These are phyloP conservation scores for Myoxocephalus aenaeus DNA, from an alignment of 2,797 vertebrate species.

Conservation along the genomic window DNA sequence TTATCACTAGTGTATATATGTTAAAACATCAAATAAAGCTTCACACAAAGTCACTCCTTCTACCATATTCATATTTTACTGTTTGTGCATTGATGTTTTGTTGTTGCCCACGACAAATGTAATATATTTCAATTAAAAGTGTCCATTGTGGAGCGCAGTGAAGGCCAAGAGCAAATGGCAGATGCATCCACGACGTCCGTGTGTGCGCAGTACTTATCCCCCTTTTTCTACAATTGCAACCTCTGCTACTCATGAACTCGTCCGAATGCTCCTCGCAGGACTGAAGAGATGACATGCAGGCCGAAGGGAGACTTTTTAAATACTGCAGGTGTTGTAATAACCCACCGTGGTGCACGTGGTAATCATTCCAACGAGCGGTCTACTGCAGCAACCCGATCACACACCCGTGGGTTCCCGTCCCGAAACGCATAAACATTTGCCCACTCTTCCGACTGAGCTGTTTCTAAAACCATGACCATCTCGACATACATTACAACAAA, in stretches of 20 bases:
- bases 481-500: too few species aligned
- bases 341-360: background rate
- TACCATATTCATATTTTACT: background rate
- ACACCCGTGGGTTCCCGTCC: slow-evolving; percentile 3
- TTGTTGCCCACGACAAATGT: background rate
- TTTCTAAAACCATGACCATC: slow-evolving; percentile 42
- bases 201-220: background rate
- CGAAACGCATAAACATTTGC: slow-evolving; percentile 44
- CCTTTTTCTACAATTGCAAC: background rate
- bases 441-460: slow-evolving; percentile 49
- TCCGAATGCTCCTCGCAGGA: background rate
- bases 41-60: background rate
- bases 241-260: background rate
- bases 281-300: background rate
- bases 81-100: background rate
- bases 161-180: background rate
- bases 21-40: background rate
- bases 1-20: background rate
- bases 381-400: background rate
- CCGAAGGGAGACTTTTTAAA: background rate
- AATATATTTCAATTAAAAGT: background rate
- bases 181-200: background rate
- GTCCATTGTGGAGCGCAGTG: background rate
- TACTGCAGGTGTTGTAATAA: background rate
- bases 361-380: slow-evolving; percentile 11